phyloP scores from a whole-genome alignment of 2,888 invertebrate genomes.

The Diplolepis rosae region DNA sequence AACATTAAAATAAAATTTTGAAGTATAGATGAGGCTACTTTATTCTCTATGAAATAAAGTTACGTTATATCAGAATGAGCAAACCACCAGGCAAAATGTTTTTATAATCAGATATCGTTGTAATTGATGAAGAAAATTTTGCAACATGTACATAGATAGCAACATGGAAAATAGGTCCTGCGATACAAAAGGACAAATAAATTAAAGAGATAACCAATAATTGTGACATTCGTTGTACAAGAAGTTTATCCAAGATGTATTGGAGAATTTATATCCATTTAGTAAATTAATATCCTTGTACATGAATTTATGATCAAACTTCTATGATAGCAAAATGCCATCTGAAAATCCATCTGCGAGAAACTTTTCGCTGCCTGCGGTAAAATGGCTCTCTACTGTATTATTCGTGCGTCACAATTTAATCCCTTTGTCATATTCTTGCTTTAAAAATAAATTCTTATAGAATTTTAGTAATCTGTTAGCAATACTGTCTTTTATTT shows the following conservation, averaged over 20 bases:
- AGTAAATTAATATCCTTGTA: background rate
- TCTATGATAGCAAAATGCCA: background rate
- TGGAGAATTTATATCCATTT: background rate
- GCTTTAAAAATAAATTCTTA: no score
- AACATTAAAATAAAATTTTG: background rate
- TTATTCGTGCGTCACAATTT: background rate
- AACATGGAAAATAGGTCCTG: background rate
- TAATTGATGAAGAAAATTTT: background rate
- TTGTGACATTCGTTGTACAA: background rate
- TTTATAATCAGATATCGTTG: background rate
- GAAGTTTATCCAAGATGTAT: background rate
- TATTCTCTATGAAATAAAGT: background rate
- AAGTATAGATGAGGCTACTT: background rate
- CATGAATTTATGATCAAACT: conserved; percentile 3
- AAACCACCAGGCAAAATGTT: background rate
- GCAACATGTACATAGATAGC: background rate
- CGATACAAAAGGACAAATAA: background rate
- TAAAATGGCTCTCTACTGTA: background rate
- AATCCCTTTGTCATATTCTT: no score
- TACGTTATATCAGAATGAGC: background rate
- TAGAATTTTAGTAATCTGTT: no score
- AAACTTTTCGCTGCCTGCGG: conserved; percentile 6
- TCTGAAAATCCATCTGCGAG: conserved; percentile 1
- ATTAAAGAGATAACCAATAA: conserved; percentile 18
- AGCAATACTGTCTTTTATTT: no score